These are phyloP conservation scores for Perizoma flavofasciatum DNA, from an alignment of 2,888 invertebrate genomes.

Conservation along the genomic window DNA sequence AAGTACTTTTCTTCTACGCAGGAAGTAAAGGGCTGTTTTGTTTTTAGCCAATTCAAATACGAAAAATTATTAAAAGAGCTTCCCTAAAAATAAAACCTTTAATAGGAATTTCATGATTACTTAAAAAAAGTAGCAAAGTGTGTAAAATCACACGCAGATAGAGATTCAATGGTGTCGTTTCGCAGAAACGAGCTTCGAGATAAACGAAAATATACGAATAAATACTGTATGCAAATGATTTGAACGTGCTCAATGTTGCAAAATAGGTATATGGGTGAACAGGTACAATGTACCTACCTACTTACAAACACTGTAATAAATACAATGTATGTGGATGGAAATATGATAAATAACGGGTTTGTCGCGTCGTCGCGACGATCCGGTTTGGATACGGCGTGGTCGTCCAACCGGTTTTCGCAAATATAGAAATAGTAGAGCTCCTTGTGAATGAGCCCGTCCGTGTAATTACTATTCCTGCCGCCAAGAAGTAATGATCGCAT, in stretches of 20 bases:
- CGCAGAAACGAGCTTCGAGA: conserved; percentile 23
- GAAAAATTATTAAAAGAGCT: conserved; percentile 8
- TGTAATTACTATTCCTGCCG: too few species aligned
- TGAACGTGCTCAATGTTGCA: conserved; percentile 20
- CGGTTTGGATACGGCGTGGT: too few species aligned
- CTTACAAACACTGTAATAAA: too few species aligned
- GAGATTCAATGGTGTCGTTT: conserved; percentile 26
- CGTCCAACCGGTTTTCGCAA: too few species aligned
- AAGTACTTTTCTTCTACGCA: too few species aligned
- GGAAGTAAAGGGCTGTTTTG: too few species aligned
- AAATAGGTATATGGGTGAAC: conserved; percentile 12
- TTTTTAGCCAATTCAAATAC: background rate
- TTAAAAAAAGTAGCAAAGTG: conserved; percentile 20
- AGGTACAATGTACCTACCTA: background rate
- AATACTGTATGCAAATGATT: conserved; percentile 22
- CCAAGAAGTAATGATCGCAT: too few species aligned
- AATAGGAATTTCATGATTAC: conserved; percentile 16
- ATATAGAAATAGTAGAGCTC: too few species aligned
- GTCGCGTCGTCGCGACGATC: too few species aligned
- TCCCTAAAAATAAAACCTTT: conserved; percentile 4
- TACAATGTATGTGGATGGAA: too few species aligned
- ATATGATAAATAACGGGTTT: too few species aligned
- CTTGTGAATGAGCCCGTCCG: too few species aligned
- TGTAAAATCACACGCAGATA: conserved; percentile 22
- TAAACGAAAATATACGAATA: conserved; percentile 25